Base-by-base conservation (phyloP, 1,140 invertebrate species). In the Calephelis virginiensis region DNA sequence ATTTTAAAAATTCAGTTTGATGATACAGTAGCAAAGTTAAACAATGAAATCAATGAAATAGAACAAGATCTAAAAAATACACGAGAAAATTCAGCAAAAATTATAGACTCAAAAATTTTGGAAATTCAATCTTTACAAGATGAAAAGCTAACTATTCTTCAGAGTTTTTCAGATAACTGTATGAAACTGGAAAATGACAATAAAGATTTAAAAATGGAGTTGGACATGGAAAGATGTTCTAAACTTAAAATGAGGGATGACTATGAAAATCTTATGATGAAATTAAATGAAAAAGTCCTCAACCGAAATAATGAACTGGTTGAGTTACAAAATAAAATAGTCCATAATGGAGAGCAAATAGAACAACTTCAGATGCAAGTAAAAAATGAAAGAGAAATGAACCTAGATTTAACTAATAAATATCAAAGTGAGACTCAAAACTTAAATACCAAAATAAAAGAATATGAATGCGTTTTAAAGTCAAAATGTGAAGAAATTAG, bases 301-400 rank as follows among this genome's bases (percentile, higher is more conserved):
- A 89, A 89, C 43, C 83, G 85, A 64, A 90, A 87, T 69, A 89
- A 90, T 76, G 86, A 90, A 70, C 68, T 90, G 14, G 82, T 89
- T 48, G 88, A 89, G 67, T 50, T 90, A 40, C 88, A 88, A 74
- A 86, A 90, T 67, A 89, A 83, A 69, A 74, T 90, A 53, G 78
- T 80, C 13, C 71, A 81, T 67, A 88, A 85, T 50, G 79, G 85
- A 61, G 85, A 88, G 76, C 66, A 69, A n/a, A 86, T 90, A 47
- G 83, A 90, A 72, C 56, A 70, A 6, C 69, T 89, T 40, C 80
- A 86, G 48, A 56, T 77, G 38, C 73, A 86, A 40, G 61, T 87
- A 13, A 76, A 75, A 56, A 82, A 80, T 61, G 87, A 87, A 67
- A 87, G 81, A 40, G 82, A 87, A 28, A 65, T 72, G 8, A 83